These are phyloP conservation scores for Capricornis sumatraensis DNA, from an alignment of 2,113 vertebrate genomes.

Conservation along the genomic window DNA sequence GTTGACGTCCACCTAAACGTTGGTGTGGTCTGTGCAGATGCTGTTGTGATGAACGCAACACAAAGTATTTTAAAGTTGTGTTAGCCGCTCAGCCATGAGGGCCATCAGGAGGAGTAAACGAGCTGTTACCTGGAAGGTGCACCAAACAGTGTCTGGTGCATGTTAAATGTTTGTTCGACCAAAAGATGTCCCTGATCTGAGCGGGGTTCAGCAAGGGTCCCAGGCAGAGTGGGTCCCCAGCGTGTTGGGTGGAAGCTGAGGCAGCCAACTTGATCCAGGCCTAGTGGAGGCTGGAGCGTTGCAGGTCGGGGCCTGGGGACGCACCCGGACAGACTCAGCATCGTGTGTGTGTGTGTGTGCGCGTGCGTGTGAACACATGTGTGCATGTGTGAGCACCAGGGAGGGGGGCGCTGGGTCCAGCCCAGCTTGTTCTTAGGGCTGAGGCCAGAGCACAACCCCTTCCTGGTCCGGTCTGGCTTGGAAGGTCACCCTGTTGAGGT, in stretches of 20 bases:
- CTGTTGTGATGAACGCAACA: rapidly evolving
- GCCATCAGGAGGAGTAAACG: background rate
- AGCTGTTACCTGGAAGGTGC: background rate
- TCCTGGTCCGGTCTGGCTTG: background rate
- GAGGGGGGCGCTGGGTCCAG: background rate
- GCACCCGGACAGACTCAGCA: no score
- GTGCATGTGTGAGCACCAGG: background rate
- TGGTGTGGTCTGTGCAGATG: rapidly evolving
- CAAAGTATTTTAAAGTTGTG: background rate
- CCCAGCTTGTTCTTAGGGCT: background rate
- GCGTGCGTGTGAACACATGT: rapidly evolving
- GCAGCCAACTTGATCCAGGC: no score
- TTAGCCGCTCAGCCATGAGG: background rate
- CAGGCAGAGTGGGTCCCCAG: rapidly evolving
- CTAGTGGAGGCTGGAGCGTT: background rate
- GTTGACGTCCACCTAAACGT: rapidly evolving
- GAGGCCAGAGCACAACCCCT: rapidly evolving
- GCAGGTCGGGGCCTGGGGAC: rapidly evolving
- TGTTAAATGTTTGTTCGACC: no score
- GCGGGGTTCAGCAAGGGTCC: background rate
- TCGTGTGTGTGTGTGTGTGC: background rate
- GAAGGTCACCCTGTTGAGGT: background rate
- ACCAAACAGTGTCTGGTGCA: rapidly evolving
- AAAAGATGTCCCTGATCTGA: background rate
- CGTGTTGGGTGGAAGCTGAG: no score